A percentile compares a stretch with the other conserved stretches of the same genome.
These are phyloP conservation scores for Apamea monoglypha DNA, from an alignment of 2,888 invertebrate genomes.

Conservation along the genomic window DNA sequence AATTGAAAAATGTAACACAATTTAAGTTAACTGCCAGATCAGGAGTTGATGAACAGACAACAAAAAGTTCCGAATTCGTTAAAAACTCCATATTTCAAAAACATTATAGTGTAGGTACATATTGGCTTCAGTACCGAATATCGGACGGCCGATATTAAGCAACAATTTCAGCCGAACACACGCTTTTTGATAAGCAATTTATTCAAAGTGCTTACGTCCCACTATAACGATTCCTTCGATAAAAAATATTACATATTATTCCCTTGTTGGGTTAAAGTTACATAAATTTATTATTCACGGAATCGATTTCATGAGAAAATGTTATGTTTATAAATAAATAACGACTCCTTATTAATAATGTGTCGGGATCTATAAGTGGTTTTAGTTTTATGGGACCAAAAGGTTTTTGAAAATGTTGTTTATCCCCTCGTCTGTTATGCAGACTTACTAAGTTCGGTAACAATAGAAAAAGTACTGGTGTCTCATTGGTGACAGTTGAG, in stretches of 20 bases:
- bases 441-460: too few relatives aligned
- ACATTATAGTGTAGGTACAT: neutral
- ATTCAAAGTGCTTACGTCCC: conserved; percentile 45
- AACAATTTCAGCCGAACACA: conserved; percentile 33
- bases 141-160: conserved; percentile 26
- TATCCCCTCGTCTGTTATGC: too few relatives aligned
- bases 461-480: too few relatives aligned
- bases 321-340: conserved; percentile 28
- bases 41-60: neutral
- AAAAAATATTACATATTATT: conserved; percentile 50
- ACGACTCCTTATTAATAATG: conserved; percentile 38
- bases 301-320: conserved; percentile 37
- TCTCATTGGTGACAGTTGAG: neutral
- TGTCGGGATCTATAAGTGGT: neutral
- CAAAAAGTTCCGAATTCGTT: neutral
- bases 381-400: conserved; percentile 22
- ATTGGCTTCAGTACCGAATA: conserved; percentile 25
- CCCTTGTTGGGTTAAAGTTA: conserved; percentile 35
- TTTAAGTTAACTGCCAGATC: neutral
- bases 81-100: conserved; percentile 1
- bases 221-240: conserved; percentile 51
- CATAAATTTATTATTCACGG: conserved; percentile 45
- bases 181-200: conserved; percentile 62
- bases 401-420: conserved; percentile 10
- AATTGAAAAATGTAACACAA: neutral